Evolutionary conservation across 2,113 vertebrate genomes (phyloP), one percentile per base, ranked within the genome.

Genomic region (Sakesphorus luctuosus): DNA sequence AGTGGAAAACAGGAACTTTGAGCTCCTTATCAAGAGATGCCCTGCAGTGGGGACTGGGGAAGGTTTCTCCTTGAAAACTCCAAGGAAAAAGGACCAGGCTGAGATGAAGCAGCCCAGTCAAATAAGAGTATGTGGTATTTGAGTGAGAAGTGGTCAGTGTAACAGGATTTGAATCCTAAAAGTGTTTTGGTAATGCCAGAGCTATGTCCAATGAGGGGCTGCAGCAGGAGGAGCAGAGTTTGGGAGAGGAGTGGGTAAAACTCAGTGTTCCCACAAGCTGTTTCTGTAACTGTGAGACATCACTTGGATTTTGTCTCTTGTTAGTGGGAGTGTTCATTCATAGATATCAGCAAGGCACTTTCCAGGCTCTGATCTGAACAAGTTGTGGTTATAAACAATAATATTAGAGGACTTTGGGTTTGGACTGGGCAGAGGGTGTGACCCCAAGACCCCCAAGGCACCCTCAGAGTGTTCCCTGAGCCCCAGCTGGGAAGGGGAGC

Each of bases 231-330:
- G 7, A 78, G 61, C 21, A 29, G 55, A 47, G 14, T 44, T 59
- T 84, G 49, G 31, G 49, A 2, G 18, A 77, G 23, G 35, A 61
- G 29, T 2, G 2, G 43, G 47, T 93, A 62, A 81, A 76, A 43
- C 7, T 4, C 46, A 69, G 16, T 31, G 17, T 58, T 94, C 78
- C 84, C 43, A 38, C 50, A 76, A 74, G 47, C 38, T 81, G 56
- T 4, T 76, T 80, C 18, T 74, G 26, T 43, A n/a, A n/a, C 58
- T 52, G 88, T 86, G 78, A 94, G 76, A 95, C 95, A 91, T 87
- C 59, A 29, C 44, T 92, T 62, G 12, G 3, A 14, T 44, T 63
- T 83, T 77, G 62, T 73, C 56, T 89, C 29, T 74, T 47, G 31
- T 52, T 72, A 50, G 35, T 62, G 59, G 55, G n/a, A 88, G 21